Evolutionary conservation across 1,140 invertebrate species (phyloP).

Genomic region (Drosophila willistoni): DNA sequence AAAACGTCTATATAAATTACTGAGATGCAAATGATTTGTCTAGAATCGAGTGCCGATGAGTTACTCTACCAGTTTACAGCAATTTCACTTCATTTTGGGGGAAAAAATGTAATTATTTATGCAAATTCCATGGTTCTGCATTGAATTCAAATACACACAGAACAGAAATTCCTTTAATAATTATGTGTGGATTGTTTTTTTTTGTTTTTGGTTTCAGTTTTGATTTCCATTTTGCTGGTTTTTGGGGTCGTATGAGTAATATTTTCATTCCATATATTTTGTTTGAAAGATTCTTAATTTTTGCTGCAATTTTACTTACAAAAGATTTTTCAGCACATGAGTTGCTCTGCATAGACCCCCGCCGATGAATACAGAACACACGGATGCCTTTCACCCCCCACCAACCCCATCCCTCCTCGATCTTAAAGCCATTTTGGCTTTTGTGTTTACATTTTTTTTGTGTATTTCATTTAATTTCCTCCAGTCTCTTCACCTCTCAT

Average conservation of each 20-base stretch:
- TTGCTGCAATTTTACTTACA: slow-evolving; percentile 9
- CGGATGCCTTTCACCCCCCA: slow-evolving; percentile 18
- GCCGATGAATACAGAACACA: background rate
- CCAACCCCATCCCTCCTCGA: background rate
- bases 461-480: slow-evolving; percentile 77
- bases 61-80: background rate
- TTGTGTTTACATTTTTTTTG: slow-evolving; percentile 66
- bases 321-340: slow-evolving; percentile 7
- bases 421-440: slow-evolving; percentile 21
- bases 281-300: slow-evolving; percentile 5
- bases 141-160: background rate
- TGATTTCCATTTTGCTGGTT: background rate
- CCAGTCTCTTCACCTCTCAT: slow-evolving; percentile 26
- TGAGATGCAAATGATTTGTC: no score
- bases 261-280: slow-evolving; percentile 10
- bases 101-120: background rate
- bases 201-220: background rate
- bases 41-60: no score
- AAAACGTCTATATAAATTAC: no score
- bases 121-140: background rate
- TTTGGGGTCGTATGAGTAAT: slow-evolving; percentile 8
- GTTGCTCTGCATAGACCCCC: background rate
- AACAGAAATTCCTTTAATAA: background rate
- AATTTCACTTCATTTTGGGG: background rate
- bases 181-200: background rate